Base-by-base conservation (phyloP, 2,797 vertebrate genomes). In the Lepilemur septentrionalis region DNA sequence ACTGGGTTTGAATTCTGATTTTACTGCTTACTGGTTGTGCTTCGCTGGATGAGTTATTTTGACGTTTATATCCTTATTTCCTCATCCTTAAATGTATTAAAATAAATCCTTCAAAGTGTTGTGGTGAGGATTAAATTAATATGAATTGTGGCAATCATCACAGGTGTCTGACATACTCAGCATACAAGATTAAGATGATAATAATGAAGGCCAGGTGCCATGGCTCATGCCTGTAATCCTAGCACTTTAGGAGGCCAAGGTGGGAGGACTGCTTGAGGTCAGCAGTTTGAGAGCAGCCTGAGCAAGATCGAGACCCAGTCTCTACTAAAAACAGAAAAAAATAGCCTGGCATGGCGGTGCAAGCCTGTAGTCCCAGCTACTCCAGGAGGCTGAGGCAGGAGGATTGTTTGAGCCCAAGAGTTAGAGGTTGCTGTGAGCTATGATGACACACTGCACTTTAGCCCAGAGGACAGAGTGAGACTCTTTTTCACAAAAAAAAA, bases 41-140 rank as follows among this genome's bases (percentile, higher is more conserved):
- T 41, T 57, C 35, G 59, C 4, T 55, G 2, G 12, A 2, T 32
- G 61, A 70, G 9, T 57, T 93, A 72, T 48, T 73, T 85, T 59
- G 59, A 91, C 81, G 46, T 82, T 93, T 75, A 75, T 22, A 43
- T 38, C 30, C 72, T 82, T 89, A 20, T 83, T 86, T 70, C 12
- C 8, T 95, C 7, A 79, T 63, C 30, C 32, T 94, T 55, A 57
- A 93, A 75, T 57, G 48, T 17, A 63, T 20, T 8, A 80, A 73
- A 52, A 70, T 14, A 30, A 6, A 50, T 41, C 20, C 5, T 4
- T n/a, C 38, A 69, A 13, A 87, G 67, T 73, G 4, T 32, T 73
- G 35, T 67, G 73, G n/a, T 86, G 5, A 89, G 14, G 17, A 93
- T 63, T 69, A 70, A 88, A 63, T 18, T 41, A 79, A 91, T n/a